A percentile compares a stretch with the other conserved stretches of the same genome.
Evolutionary conservation across 2,797 vertebrate genomes (phyloP).

Genomic region (Muraenolepis orangiensis): DNA sequence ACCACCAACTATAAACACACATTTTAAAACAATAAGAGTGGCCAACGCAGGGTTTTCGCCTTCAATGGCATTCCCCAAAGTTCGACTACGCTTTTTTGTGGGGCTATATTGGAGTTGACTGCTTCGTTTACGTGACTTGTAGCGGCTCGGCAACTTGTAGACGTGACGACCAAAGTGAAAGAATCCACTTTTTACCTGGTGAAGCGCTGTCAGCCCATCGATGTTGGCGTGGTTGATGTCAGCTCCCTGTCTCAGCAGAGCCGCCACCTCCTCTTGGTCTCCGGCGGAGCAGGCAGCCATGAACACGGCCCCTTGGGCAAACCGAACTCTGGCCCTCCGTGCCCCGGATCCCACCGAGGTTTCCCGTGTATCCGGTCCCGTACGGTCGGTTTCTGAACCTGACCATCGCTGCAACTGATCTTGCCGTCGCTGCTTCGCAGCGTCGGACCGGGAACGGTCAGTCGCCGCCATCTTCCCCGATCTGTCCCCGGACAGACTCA

Average conservation of each 20-base stretch:
- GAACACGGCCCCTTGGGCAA: conserved; percentile 83
- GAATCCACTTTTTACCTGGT: conserved; percentile 69
- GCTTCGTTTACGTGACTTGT: not conserved
- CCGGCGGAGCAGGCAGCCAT: conserved; percentile 85
- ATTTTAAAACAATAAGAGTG: not conserved
- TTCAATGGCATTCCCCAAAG: not conserved
- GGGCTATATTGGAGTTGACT: not conserved
- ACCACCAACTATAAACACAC: not conserved
- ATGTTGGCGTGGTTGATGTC: conserved; percentile 84
- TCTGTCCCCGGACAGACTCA: conserved; percentile 73
- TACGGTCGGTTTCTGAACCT: conserved; percentile 78
- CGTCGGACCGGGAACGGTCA: conserved; percentile 84
- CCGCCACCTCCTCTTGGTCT: conserved; percentile 81
- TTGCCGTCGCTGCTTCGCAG: conserved; percentile 80
- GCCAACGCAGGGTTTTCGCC: not conserved
- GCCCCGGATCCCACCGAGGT: conserved; percentile 45
- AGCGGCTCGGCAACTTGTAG: not conserved
- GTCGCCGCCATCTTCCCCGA: conserved; percentile 83
- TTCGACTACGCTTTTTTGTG: not conserved
- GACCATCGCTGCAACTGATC: conserved; percentile 82
- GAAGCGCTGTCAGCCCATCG: conserved; percentile 82
- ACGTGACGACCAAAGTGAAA: not conserved
- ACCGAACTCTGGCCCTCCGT: conserved; percentile 73
- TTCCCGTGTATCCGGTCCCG: conserved; percentile 54
- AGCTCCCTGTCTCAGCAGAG: conserved; percentile 78